Evolutionary conservation across 2,888 invertebrate species (phyloP), one percentile per base, ranked within the genome.

Genomic region (Periphyllus acericola): DNA sequence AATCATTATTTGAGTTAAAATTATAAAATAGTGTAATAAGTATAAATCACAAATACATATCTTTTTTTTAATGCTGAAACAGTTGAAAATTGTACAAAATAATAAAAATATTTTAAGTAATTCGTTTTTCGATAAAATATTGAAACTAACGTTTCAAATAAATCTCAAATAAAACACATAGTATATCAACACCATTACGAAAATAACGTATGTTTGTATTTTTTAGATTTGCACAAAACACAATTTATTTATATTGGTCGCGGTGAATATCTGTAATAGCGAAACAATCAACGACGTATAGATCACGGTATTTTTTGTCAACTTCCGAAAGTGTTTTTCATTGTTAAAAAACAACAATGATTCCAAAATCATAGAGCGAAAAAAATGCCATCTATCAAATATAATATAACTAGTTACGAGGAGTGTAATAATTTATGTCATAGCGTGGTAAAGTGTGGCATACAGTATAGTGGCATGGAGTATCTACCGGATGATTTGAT

Each of bases 271-370:
- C 40, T 46, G 46, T 46, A 75, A 75, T 46, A n/a, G n/a, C n/a
- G 11, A 75, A 75, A 46, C 29, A 68, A 46, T 81, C 29, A 68
- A 66, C 60, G 32, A 21, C 4, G 29, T 71, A 72, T 32, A 72
- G 32, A 55, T 82, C 55, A 25, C 5, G 17, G 36, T 5, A 32
- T 66, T 40, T 75, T 66, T 60, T 76, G 75, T 46, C 32, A 66
- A 75, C 40, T 75, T 14, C 14, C 4, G 29, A 32, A 19, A 75
- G 83, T 84, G 32, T 83, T 29, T 83, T 75, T 75, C 66, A 76
- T 84, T 84, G 83, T 84, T 84, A 40, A 83, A 82, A 84, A 75
- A 76, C 29, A 75, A 84, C 75, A 84, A 75, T 84, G 60, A 76
- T 40, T 36, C 29, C 29, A 72, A 75, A 83, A 83, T 32, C 83